Conservation (phyloP, 2,113 vertebrate species). For the Phaethornis superciliosus region DNA sequence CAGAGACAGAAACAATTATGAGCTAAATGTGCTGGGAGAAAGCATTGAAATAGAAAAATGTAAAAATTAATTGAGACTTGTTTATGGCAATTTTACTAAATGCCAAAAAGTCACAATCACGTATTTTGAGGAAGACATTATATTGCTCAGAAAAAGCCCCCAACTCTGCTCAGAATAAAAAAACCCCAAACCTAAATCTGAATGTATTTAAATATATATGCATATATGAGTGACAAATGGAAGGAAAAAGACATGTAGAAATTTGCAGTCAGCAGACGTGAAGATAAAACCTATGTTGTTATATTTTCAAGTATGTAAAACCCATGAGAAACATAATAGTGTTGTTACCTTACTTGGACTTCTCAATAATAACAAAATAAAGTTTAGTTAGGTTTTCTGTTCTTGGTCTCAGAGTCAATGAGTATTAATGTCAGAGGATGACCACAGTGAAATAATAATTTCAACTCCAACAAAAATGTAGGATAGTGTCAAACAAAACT, state of each 20-base stretch:
- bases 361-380: background rate
- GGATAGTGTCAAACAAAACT: background rate
- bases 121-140: background rate
- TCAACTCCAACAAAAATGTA: background rate
- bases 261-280: background rate
- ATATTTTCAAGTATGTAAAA: background rate
- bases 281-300: background rate
- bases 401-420: background rate
- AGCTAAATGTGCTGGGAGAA: background rate
- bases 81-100: background rate
- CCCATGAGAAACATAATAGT: background rate
- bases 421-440: background rate
- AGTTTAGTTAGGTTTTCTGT: background rate
- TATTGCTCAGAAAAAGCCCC: rapidly evolving
- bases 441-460: background rate
- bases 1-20: background rate
- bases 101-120: background rate
- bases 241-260: background rate
- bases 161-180: background rate
- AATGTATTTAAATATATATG: background rate
- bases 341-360: background rate
- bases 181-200: background rate
- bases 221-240: background rate
- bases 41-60: background rate
- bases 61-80: background rate